These are phyloP conservation scores for Augiades crinisus DNA, from an alignment of 2,888 invertebrate genomes.

Conservation along the genomic window DNA sequence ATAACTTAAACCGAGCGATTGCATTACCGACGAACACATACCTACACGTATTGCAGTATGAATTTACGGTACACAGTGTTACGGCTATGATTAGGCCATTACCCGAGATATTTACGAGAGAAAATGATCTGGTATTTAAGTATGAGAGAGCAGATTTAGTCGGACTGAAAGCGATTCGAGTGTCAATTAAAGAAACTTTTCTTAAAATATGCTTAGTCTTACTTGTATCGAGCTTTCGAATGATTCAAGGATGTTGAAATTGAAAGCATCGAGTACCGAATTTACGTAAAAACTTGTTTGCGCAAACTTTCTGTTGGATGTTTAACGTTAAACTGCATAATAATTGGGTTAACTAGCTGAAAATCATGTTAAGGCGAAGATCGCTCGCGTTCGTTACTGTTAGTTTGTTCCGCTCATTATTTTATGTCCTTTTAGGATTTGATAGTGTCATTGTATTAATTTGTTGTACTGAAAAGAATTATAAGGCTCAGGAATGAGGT, in stretches of 20 bases:
- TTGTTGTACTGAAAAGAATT: no score
- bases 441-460: constrained; percentile 1
- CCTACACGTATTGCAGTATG: no score
- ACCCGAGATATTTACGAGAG: constrained; percentile 13
- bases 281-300: not conserved
- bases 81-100: constrained; percentile 20
- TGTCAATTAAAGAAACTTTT: constrained; percentile 8
- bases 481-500: no score
- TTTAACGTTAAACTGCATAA: constrained; percentile 2
- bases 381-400: constrained; percentile 8
- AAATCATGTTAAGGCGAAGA: constrained; percentile 5
- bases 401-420: constrained; percentile 14
- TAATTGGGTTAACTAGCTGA: constrained; percentile 14
- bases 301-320: constrained; percentile 8
- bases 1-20: no score
- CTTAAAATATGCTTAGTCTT: constrained; percentile 25
- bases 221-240: constrained; percentile 28
- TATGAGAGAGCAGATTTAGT: constrained; percentile 20
- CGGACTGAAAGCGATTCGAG: constrained; percentile 2
- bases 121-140: constrained; percentile 23
- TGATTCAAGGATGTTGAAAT: not conserved
- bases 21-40: no score
- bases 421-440: constrained; percentile 7
- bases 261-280: not conserved
- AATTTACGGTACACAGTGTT: constrained; percentile 17